Base-by-base conservation (phyloP, 2,797 vertebrate species). In the Pelochelys cantorii region DNA sequence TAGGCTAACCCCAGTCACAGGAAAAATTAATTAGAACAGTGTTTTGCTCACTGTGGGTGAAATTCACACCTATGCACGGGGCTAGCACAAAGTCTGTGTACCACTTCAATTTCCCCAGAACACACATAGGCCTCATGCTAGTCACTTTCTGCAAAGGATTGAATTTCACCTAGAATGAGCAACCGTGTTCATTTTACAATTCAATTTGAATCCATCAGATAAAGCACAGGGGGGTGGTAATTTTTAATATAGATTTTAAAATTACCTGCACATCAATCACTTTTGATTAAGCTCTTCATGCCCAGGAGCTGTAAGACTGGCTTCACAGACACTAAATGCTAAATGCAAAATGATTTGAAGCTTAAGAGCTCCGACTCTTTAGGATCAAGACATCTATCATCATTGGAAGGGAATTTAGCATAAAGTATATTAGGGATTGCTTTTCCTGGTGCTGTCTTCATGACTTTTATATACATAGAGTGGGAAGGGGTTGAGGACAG, bases 261-360 rank as follows among this genome's bases (percentile, higher is more conserved):
- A 37, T 83, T 80, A 89, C 93, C 77, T 83, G 56, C 55, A 62
- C 59, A 60, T 86, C 83, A 81, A 48, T 93, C 83, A 75, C 52
- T 55, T 94, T 75, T 94, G 81, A 91, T 94, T 92, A 12, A 88
- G 74, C 27, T 8, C 4, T 77, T 60, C 91, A 79, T 84, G 94
- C 84, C 88, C 37, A 42, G 77, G 71, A 93, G 83, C n/a, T 92
- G 34, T 86, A 80, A 55, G 56, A 87, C 79, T 85, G 60, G 25
- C 91, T 96, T 94, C 83, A 95, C 65, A 62, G 85, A 48, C 88
- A 27, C 56, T 65, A 81, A 93, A 86, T 89, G 77, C 83, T 93
- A 85, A 95, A 94, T 90, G 65, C 65, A 60, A 86, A 95, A 83
- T 81, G 80, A 88, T 90, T 56, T 90, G 87, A 92, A 75, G 68